These are phyloP conservation scores for Bettongia penicillata DNA, from an alignment of 2,113 vertebrate species.

Conservation along the genomic window DNA sequence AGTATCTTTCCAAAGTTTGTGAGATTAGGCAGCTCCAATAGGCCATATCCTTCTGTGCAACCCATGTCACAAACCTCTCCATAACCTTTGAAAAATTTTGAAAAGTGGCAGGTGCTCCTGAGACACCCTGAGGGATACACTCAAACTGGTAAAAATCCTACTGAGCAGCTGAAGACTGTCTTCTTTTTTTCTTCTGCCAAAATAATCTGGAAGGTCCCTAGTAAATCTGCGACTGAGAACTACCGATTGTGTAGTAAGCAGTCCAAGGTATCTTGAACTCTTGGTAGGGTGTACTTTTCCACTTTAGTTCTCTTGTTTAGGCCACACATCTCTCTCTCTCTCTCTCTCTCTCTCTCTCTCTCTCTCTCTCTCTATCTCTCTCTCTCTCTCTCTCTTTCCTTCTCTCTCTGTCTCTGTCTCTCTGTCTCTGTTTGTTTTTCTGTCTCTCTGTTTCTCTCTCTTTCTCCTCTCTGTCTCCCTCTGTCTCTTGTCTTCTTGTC, in stretches of 20 bases:
- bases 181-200: background rate
- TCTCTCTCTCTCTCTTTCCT: no score
- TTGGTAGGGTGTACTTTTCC: no score
- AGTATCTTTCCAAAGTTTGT: background rate
- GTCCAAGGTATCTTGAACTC: no score
- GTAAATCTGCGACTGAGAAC: background rate
- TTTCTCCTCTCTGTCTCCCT: no score
- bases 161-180: background rate
- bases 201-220: background rate
- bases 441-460: no score
- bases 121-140: background rate
- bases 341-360: no score
- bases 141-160: background rate
- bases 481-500: accelerated
- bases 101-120: background rate
- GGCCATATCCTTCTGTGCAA: background rate
- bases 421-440: no score
- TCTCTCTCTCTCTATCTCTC: no score
- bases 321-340: background rate
- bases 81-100: background rate
- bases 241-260: background rate
- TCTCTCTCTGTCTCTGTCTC: no score
- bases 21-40: background rate
- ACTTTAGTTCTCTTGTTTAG: background rate
- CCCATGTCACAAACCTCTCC: background rate